Evolutionary conservation across 2,113 vertebrate species (phyloP).

Genomic region (Peucedramus taeniatus): DNA sequence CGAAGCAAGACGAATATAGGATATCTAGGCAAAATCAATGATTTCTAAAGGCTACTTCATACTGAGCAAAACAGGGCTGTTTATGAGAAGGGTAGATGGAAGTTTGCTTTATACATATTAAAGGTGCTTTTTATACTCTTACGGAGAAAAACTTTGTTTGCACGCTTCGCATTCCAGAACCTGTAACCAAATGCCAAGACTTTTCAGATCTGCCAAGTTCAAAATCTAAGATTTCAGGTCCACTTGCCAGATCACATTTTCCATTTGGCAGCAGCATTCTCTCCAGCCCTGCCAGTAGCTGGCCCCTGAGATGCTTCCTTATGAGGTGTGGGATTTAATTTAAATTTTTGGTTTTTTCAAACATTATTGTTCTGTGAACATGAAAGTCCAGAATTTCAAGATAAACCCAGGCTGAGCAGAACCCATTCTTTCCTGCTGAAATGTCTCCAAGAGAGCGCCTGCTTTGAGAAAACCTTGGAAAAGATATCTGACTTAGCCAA

Average conservation of each 20-base stretch:
- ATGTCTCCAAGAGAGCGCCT: neutral
- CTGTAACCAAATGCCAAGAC: slow-evolving; percentile 2
- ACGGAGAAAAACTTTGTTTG: neutral
- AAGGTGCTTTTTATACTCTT: neutral
- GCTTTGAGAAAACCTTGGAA: slow-evolving; percentile 25
- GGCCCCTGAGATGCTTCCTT: slow-evolving; percentile 24
- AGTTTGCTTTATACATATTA: neutral
- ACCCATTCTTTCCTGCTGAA: slow-evolving; percentile 13
- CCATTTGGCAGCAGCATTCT: slow-evolving; percentile 27
- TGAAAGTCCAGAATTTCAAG: slow-evolving; percentile 55
- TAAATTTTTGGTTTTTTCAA: slow-evolving; percentile 45
- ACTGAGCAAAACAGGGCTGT: neutral
- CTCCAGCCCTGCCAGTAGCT: slow-evolving; percentile 47
- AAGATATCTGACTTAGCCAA: slow-evolving; percentile 9
- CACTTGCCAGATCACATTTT: slow-evolving; percentile 50
- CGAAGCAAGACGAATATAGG: slow-evolving; percentile 1
- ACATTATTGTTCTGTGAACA: slow-evolving; percentile 47
- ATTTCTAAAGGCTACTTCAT: neutral
- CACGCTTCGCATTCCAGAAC: neutral
- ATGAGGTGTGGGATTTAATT: slow-evolving; percentile 51
- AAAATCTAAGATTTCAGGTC: slow-evolving; percentile 49
- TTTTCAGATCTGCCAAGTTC: neutral
- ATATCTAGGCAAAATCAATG: neutral
- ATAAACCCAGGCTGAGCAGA: slow-evolving; percentile 37
- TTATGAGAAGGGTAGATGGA: neutral